Evolutionary conservation across 2,888 invertebrate genomes (phyloP).

Genomic region (Physocephala rufipes): DNA sequence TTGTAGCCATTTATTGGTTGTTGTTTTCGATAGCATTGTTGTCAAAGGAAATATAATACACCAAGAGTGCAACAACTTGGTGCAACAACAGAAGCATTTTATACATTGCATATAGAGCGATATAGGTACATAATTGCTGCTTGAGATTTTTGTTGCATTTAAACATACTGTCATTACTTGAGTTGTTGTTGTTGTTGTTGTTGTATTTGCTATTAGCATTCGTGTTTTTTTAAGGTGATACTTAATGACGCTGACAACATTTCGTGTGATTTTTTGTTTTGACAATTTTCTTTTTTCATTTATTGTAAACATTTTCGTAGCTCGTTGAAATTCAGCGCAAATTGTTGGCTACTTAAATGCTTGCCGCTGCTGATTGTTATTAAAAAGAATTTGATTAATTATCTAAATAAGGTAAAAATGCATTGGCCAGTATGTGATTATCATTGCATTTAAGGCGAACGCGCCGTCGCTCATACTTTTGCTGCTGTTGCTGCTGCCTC

Average conservation of each 20-base stretch:
- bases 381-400: conserved; percentile 44
- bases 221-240: conserved; percentile 45
- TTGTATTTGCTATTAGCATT: conserved; percentile 41
- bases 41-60: too few relatives aligned
- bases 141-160: conserved; percentile 20
- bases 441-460: too few relatives aligned
- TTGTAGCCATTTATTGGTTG: conserved; percentile 42
- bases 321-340: conserved; percentile 43
- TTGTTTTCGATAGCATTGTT: not conserved
- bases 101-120: not conserved
- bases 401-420: conserved; percentile 22
- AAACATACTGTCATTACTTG: conserved; percentile 9
- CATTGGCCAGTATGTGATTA: too few relatives aligned
- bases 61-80: not conserved
- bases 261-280: conserved; percentile 41
- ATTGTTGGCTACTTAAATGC: conserved; percentile 39
- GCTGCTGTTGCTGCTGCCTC: too few relatives aligned
- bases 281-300: conserved; percentile 44
- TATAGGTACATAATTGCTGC: conserved; percentile 22
- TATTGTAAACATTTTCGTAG: conserved; percentile 34
- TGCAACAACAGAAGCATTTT: not conserved
- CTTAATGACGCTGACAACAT: conserved; percentile 46
- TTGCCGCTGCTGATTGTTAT: conserved; percentile 31
- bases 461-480: too few relatives aligned
- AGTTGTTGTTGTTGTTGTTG: conserved; percentile 36